Conservation (phyloP, 2,113 vertebrate species). For the Dromas ardeola region DNA sequence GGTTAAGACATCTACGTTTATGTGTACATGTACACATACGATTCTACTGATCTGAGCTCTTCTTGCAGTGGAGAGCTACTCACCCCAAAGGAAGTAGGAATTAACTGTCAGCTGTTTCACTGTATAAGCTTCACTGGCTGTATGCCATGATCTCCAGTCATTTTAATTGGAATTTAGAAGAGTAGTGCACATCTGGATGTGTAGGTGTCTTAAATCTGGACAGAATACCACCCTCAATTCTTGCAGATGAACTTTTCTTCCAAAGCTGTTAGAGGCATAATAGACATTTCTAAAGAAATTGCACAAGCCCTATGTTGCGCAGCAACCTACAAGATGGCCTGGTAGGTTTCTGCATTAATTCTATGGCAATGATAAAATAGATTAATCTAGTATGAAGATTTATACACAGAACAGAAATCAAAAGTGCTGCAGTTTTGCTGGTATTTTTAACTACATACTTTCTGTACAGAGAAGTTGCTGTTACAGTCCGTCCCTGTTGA, state of each 20-base stretch:
- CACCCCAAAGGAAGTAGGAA: not conserved
- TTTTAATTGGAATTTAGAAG: not conserved
- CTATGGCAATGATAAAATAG: not conserved
- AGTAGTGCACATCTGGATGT: not conserved
- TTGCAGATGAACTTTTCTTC: not conserved
- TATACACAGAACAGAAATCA: not conserved
- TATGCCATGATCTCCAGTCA: not conserved
- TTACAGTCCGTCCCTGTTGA: not conserved
- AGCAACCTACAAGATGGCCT: not conserved
- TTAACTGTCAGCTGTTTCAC: not conserved
- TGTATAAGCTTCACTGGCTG: not conserved
- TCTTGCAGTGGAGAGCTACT: not conserved
- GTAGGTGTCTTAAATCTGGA: not conserved
- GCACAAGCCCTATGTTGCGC: not conserved
- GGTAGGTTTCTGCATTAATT: not conserved
- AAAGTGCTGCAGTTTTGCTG: not conserved
- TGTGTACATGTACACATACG: not conserved
- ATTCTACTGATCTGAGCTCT: not conserved
- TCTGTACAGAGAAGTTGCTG: not conserved
- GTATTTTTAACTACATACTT: not conserved
- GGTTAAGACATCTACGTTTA: not conserved
- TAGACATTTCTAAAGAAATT: not conserved
- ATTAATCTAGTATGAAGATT: not conserved
- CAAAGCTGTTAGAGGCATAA: not conserved
- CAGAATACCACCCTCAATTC: not conserved